Base-by-base conservation (phyloP, 1,140 invertebrate genomes). In the Macrobrachium rosenbergii region DNA sequence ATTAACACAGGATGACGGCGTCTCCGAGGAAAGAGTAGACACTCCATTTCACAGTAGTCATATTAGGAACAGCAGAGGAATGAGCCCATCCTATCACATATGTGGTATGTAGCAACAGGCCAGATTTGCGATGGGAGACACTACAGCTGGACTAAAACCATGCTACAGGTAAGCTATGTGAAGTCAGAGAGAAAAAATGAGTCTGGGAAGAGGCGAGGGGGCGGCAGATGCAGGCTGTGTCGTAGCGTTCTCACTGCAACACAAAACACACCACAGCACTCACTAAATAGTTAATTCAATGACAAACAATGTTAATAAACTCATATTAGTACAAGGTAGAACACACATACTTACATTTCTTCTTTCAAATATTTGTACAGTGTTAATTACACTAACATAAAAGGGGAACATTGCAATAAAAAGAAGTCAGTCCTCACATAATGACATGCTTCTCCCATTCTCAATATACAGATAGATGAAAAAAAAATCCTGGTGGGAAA, bases 171-270 rank as follows among this genome's bases (percentile, higher is more conserved):
- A 67, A 79, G 77, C 77, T 87, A 87, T 69, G 85, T 73, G 80
- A 88, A 77, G 60, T 88, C 86, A 88, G 79, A 77, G 60, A 88
- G 86, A 80, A 87, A 87, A 73, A 88, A 69, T 75, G 86, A 72
- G 73, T 83, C 81, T 58, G 73, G 86, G 45, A 78, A 73, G 81
- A 88, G 81, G 80, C 86, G 86, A 23, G 85, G 78, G 67, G 86
- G 80, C 73, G 86, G 80, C 73, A 83, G 80, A 60, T 88, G 86
- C 73, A 88, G 81, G 80, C 86, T 88, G 86, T 88, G 86, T 75
- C 86, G 86, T 52, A 88, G 73, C 69, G 72, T 78, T 83, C 86
- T 76, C 80, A 83, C 86, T 88, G 86, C 80, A 88, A 88, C 80
- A 83, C 52, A 76, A 82, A 67, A 87, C 85, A 87, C 78, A 80